phyloP scores from a whole-genome alignment of 2,797 vertebrate species.

The Poeciliopsis presidionis region DNA sequence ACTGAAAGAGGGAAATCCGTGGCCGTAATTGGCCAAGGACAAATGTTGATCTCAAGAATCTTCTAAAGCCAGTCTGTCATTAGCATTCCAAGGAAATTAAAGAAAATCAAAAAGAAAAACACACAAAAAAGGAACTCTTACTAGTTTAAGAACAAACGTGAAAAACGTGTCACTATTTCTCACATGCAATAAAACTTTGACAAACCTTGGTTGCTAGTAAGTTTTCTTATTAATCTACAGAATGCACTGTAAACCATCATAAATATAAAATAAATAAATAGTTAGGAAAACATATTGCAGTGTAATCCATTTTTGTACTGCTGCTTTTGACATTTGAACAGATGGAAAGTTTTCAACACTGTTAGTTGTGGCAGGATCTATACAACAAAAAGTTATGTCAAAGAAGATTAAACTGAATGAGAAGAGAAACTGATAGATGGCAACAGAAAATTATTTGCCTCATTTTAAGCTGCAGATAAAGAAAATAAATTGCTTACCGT shows the following conservation, averaged over 20 bases:
- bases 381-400: neutral
- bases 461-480: neutral
- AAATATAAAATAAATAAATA: neutral
- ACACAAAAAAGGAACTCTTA: constrained; percentile 10
- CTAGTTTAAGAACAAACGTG: constrained; percentile 28
- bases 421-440: neutral
- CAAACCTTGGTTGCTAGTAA: neutral
- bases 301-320: neutral
- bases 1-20: constrained; percentile 57
- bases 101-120: constrained; percentile 20
- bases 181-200: neutral
- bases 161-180: neutral
- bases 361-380: neutral
- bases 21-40: constrained; percentile 49
- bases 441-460: neutral
- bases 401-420: neutral
- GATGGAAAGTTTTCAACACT: neutral
- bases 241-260: neutral
- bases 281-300: neutral
- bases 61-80: constrained; percentile 70
- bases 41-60: constrained; percentile 52
- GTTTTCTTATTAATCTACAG: neutral
- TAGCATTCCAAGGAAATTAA: constrained; percentile 64
- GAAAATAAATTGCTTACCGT: too few species aligned
- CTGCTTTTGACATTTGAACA: neutral